Base-by-base conservation (phyloP, 2,888 invertebrate genomes). In the Orthonychiurus folsomi region DNA sequence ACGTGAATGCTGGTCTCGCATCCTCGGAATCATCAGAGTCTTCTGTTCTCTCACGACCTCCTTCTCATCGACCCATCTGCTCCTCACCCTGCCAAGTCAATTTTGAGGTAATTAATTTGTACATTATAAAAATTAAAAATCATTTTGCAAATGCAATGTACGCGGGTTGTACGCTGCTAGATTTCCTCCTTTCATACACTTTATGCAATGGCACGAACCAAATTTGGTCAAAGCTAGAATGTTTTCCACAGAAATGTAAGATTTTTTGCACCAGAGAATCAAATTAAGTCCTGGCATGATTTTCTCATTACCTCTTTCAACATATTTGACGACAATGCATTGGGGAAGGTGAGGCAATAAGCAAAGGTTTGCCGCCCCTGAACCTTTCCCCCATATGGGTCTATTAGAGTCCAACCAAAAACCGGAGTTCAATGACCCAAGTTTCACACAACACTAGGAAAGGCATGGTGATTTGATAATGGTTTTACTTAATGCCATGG, bases 21-120 rank as follows among this genome's bases (percentile, higher is more conserved):
- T 60, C 68, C 28, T 26, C 56, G 20, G 25, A 25, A n/a, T 27
- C 56, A n/a, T 25, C 25, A 27, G 27, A 56, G n/a, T 70, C 72
- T 56, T 67, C 68, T n/a, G 50, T 64, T 21, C 64, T 64, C 59
- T 69, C 70, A n/a, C 62, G 66, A 59, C 47, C 59, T 3, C 48
- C 20, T 73, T 66, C 71, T 70, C 71, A 72, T 71, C 66, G 69
- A 69, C 63, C 70, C 68, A 53, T 71, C 72, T 61, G 70, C 69
- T 65, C 72, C 74, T 59, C 74, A 73, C 76, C 76, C 66, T 76
- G 76, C 68, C 77, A 78, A 66, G 77, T 79, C 69, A 79, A 78
- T 73, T 79, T 79, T 69, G 79, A 79, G 78, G 79, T 79, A 71
- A 73, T 61, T 27, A 57, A 25, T 59, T 57, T 52, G 62, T 57